Conservation (phyloP, 2,797 vertebrate species). For the Adelosebastes latens region DNA sequence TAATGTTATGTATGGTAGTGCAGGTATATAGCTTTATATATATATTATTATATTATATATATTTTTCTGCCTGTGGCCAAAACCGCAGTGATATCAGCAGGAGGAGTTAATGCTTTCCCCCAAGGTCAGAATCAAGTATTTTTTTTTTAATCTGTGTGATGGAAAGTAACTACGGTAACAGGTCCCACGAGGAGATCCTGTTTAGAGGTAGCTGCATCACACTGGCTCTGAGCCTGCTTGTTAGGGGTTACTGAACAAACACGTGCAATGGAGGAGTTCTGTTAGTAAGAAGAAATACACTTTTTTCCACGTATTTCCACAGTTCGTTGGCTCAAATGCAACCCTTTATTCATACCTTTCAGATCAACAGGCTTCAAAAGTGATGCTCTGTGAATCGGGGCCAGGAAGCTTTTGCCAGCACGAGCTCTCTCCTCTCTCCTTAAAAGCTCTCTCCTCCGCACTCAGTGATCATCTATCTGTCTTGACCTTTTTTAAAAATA, state of each 20-base stretch:
- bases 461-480: slow-evolving; percentile 31
- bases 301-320: not conserved
- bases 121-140: slow-evolving; percentile 48
- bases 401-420: slow-evolving; percentile 6
- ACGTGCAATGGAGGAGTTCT: not conserved
- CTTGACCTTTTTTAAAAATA: slow-evolving; percentile 54
- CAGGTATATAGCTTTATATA: not conserved
- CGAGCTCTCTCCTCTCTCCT: not conserved
- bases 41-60: not conserved
- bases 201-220: slow-evolving; percentile 56
- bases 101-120: slow-evolving; percentile 59
- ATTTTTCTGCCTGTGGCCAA: slow-evolving; percentile 43
- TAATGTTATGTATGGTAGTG: not conserved
- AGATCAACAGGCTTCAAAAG: not conserved
- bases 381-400: not conserved
- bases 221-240: slow-evolving; percentile 23
- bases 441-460: slow-evolving; percentile 11
- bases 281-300: not conserved
- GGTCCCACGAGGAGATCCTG: slow-evolving; percentile 61
- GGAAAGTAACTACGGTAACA: slow-evolving; percentile 84
- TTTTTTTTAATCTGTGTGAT: slow-evolving; percentile 61
- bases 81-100: slow-evolving; percentile 56
- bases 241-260: slow-evolving; percentile 14
- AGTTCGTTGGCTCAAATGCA: not conserved
- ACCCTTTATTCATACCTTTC: not conserved